Conservation (phyloP, 2,888 invertebrate genomes). For the Crioceris asparagi region DNA sequence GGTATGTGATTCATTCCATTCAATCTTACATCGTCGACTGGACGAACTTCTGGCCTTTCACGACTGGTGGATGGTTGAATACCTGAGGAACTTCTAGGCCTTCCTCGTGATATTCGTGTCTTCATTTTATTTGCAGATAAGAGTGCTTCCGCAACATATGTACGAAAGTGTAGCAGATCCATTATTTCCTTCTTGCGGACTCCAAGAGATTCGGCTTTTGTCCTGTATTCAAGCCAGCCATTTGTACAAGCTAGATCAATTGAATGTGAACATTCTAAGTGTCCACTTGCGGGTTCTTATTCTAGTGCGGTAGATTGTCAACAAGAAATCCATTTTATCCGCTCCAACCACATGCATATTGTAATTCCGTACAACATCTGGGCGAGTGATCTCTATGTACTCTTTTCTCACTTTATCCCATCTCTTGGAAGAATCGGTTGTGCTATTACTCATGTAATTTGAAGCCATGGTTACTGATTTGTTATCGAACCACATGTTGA, state of each 20-base stretch:
- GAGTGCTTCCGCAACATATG: conserved; percentile 7
- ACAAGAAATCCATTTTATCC: too few species aligned
- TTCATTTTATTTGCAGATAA: not conserved
- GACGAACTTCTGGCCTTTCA: not conserved
- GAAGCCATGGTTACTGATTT: conserved; percentile 5
- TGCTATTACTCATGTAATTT: conserved; percentile 3
- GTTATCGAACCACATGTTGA: conserved; percentile 10
- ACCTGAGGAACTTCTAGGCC: not conserved
- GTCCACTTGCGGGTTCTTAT: conserved; percentile 8
- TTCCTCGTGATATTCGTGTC: not conserved
- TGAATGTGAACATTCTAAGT: conserved; percentile 7
- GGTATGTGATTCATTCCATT: not conserved
- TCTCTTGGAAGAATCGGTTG: conserved; percentile 3
- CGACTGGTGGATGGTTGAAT: conserved; percentile 1
- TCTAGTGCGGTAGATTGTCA: not conserved
- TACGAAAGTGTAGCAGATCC: conserved; percentile 7
- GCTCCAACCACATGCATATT: not conserved
- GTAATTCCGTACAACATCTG: too few species aligned
- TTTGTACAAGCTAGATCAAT: conserved; percentile 6
- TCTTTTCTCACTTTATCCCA: conserved; percentile 7
- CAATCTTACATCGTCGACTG: not conserved
- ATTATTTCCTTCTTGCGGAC: conserved; percentile 4
- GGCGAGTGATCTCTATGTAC: not conserved
- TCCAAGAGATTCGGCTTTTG: too few species aligned
- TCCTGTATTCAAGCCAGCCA: conserved; percentile 7